A percentile compares a stretch with the other conserved stretches of the same genome.
Evolutionary conservation across 2,797 vertebrate genomes (phyloP).

Genomic region (Hippoglossus hippoglossus): DNA sequence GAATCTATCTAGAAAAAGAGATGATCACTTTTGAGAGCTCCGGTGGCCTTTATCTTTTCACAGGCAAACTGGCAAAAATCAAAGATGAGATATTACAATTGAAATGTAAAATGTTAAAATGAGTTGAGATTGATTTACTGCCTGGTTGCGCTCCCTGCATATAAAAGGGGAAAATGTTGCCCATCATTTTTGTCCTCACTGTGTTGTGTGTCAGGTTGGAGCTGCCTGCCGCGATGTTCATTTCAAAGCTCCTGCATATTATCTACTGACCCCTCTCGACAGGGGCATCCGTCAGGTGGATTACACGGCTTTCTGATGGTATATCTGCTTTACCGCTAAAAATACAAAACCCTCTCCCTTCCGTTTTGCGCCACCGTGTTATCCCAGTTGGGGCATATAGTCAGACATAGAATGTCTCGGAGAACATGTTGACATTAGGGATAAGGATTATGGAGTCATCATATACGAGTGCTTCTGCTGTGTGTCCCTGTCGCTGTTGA

Average conservation of each 20-base stretch:
- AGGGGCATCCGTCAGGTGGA: conserved; percentile 70
- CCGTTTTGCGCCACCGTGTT: conserved; percentile 39
- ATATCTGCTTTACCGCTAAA: conserved; percentile 63
- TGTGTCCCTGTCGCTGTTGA: conserved; percentile 74
- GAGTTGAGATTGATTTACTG: not conserved
- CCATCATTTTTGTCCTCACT: not conserved
- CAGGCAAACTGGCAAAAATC: conserved; percentile 20
- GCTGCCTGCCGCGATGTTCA: conserved; percentile 45
- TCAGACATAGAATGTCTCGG: conserved; percentile 56
- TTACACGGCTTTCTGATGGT: conserved; percentile 64
- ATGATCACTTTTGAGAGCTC: not conserved
- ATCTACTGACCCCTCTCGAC: conserved; percentile 67
- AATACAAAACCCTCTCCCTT: conserved; percentile 45
- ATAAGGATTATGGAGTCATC: conserved; percentile 79
- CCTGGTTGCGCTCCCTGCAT: not conserved
- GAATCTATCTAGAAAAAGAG: not conserved
- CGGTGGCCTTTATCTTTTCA: not conserved
- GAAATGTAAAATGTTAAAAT: conserved; percentile 4
- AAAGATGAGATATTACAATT: conserved; percentile 10
- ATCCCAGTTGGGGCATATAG: conserved; percentile 42
- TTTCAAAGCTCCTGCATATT: conserved; percentile 60
- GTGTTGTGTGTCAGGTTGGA: conserved; percentile 40
- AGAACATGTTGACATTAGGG: conserved; percentile 82
- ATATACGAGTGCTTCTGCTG: conserved; percentile 72
- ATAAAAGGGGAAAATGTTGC: not conserved